These are phyloP conservation scores for Drosophila cognata DNA, from an alignment of 2,888 invertebrate genomes.

Conservation along the genomic window DNA sequence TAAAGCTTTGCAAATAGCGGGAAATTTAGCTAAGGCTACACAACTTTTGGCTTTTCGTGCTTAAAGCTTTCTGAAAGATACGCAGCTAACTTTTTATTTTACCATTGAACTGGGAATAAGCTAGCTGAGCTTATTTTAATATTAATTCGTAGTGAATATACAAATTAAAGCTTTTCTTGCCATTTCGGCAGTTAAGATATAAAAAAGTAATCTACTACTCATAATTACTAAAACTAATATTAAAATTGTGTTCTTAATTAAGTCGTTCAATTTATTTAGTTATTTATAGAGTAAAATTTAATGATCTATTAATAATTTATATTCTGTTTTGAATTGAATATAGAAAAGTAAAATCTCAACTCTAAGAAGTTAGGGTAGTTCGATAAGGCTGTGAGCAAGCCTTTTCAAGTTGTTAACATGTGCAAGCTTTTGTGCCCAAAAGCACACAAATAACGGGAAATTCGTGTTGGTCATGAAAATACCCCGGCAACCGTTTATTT, in stretches of 20 bases:
- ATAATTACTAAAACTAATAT: background rate
- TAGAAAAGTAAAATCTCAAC: background rate
- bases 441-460: constrained; percentile 50
- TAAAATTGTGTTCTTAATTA: background rate
- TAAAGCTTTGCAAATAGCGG: constrained; percentile 50
- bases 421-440: constrained; percentile 23
- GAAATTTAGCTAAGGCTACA: constrained; percentile 36
- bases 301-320: background rate
- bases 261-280: background rate
- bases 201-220: background rate
- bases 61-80: constrained; percentile 8
- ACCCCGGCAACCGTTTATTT: constrained; percentile 16
- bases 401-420: background rate
- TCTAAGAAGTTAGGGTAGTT: background rate
- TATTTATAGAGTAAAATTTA: background rate
- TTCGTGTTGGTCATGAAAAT: constrained; percentile 16
- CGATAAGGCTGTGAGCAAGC: background rate
- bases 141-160: background rate
- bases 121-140: background rate
- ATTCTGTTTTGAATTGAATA: background rate
- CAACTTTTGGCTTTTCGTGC: constrained; percentile 13
- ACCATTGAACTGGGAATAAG: background rate
- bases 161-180: background rate
- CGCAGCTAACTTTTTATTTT: background rate
- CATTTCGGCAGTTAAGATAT: background rate